Evolutionary conservation across 53 echinoderm and acorn worm genomes (phyloP).

Genomic region (Zoroaster sp.): DNA sequence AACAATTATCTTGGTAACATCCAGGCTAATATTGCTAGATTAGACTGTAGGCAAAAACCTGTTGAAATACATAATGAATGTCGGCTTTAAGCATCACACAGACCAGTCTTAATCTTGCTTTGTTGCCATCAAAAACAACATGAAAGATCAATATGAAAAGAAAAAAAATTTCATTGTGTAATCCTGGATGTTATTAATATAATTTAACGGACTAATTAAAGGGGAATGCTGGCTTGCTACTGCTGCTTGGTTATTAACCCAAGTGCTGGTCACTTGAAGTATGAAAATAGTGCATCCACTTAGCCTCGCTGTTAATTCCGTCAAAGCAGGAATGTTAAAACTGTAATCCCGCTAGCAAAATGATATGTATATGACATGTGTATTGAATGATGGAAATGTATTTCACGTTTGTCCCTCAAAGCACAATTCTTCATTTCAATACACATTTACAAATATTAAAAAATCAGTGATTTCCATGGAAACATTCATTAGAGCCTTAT

Average conservation of each 20-base stretch:
- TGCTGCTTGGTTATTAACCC: conserved; percentile 19
- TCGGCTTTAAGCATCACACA: no score
- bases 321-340: conserved; percentile 10
- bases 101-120: not conserved
- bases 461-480: no score
- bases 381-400: no score
- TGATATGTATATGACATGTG: no score
- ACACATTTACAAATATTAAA: no score
- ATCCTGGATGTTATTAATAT: not conserved
- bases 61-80: not conserved
- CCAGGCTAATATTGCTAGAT: not conserved
- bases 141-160: not conserved
- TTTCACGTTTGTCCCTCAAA: no score
- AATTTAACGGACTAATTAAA: not conserved
- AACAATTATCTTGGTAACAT: not conserved
- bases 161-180: not conserved
- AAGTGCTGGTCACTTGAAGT: conserved; percentile 48
- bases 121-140: not conserved
- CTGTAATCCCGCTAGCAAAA: no score
- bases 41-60: no score
- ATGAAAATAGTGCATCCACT: not conserved
- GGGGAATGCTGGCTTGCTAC: not conserved
- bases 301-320: not conserved
- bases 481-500: no score
- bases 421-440: no score